Conservation (phyloP, 2,113 vertebrate genomes). For the Rhynchomys soricoides region DNA sequence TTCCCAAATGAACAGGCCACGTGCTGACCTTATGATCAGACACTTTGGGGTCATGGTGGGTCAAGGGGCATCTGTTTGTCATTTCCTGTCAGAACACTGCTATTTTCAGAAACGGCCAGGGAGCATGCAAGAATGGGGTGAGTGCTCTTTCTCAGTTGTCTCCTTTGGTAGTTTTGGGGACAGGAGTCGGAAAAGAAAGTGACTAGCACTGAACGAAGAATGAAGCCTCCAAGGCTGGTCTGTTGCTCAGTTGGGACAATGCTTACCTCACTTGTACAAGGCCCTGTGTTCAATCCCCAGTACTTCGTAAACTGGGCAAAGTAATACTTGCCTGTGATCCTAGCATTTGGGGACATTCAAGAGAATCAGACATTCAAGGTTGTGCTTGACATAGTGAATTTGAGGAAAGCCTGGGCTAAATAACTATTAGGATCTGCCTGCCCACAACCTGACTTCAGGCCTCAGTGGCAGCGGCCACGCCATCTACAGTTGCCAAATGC, state of each 20-base stretch:
- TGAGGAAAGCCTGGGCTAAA: background rate
- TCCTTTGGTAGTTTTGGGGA: conserved; percentile 14
- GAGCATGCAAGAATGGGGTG: conserved; percentile 52
- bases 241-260: background rate
- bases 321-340: background rate
- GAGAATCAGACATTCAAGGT: background rate
- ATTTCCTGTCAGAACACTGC: conserved; percentile 88
- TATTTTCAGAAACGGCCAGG: conserved; percentile 76
- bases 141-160: conserved; percentile 62
- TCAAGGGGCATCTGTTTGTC: conserved; percentile 89
- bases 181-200: background rate
- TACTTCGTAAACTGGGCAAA: no score
- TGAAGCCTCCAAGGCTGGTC: background rate
- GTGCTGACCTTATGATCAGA: conserved; percentile 89
- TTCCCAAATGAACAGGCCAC: conserved; percentile 89
- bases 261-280: background rate
- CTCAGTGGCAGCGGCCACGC: background rate
- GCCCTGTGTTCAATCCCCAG: background rate
- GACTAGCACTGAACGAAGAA: background rate
- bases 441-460: background rate
- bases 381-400: background rate
- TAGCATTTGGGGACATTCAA: no score
- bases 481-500: background rate
- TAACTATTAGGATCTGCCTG: background rate
- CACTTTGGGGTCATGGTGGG: conserved; percentile 80